Conservation (phyloP, 2,888 invertebrate species). For the Eueremaeus valkanovi region DNA sequence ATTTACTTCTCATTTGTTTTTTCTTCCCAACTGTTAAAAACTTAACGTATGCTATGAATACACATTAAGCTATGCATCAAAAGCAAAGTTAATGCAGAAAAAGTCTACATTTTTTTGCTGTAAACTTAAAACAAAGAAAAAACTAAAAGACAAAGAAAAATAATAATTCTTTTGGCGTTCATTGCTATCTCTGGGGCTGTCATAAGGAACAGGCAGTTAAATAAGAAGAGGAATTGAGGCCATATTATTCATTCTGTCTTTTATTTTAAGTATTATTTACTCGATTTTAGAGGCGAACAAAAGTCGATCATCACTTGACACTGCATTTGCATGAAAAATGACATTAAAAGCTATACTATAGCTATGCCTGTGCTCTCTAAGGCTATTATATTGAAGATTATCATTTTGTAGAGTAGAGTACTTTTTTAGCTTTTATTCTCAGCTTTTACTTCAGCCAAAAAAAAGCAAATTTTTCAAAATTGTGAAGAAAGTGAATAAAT, state of each 20-base stretch:
- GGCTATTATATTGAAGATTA: conserved; percentile 10
- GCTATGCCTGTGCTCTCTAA: background rate
- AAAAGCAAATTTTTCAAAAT: background rate
- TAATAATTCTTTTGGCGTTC: conserved; percentile 2
- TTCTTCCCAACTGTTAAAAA: background rate
- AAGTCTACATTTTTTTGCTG: background rate
- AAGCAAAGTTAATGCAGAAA: background rate
- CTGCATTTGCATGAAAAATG: conserved; percentile 28
- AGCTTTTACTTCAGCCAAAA: background rate
- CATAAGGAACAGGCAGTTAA: background rate
- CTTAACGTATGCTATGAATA: too few species aligned
- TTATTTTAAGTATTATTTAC: conserved; percentile 3
- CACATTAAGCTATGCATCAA: background rate
- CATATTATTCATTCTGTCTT: background rate
- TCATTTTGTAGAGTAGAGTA: background rate
- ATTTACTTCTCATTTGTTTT: background rate
- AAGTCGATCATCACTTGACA: background rate
- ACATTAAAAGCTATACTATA: background rate
- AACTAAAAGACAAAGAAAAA: background rate
- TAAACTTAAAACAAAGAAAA: background rate
- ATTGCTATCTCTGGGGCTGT: background rate
- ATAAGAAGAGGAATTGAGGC: background rate
- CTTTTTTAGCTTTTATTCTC: background rate
- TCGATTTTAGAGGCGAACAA: conserved; percentile 2
- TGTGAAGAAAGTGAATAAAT: background rate